These are phyloP conservation scores for Syngnathus acus DNA, from an alignment of 2,797 vertebrate genomes.

Conservation along the genomic window DNA sequence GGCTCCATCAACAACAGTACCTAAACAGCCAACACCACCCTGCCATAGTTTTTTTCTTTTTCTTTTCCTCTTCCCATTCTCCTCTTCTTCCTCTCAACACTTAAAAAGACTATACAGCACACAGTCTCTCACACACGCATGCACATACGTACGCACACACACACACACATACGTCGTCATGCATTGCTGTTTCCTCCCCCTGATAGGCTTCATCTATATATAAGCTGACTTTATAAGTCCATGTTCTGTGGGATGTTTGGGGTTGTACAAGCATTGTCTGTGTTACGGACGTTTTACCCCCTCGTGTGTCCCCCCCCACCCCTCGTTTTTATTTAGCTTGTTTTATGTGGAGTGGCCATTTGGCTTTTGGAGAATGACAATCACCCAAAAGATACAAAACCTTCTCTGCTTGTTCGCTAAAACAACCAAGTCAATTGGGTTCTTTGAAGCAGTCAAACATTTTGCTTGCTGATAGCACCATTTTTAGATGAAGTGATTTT, in stretches of 20 bases:
- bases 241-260: conserved; percentile 30
- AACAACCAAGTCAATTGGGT: not conserved
- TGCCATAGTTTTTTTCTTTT: conserved; percentile 45
- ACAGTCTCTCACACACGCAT: conserved; percentile 2
- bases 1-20: conserved; percentile 83
- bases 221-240: conserved; percentile 31
- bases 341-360: conserved; percentile 47
- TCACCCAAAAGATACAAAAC: conserved; percentile 2
- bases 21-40: conserved; percentile 69
- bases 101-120: conserved; percentile 21
- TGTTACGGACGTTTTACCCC: conserved; percentile 34
- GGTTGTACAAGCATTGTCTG: conserved; percentile 34
- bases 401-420: not conserved
- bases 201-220: conserved; percentile 24
- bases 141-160: conserved; percentile 2
- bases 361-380: conserved; percentile 23
- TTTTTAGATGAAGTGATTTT: conserved; percentile 1
- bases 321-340: conserved; percentile 23
- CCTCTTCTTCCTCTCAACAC: conserved; percentile 35
- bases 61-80: conserved; percentile 31
- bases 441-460: not conserved
- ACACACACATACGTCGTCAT: conserved; percentile 17
- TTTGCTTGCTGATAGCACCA: not conserved
- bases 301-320: no score
- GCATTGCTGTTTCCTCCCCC: conserved; percentile 25